phyloP scores from a whole-genome alignment of 2,113 vertebrate species.

The Heteronetta atricapilla region DNA sequence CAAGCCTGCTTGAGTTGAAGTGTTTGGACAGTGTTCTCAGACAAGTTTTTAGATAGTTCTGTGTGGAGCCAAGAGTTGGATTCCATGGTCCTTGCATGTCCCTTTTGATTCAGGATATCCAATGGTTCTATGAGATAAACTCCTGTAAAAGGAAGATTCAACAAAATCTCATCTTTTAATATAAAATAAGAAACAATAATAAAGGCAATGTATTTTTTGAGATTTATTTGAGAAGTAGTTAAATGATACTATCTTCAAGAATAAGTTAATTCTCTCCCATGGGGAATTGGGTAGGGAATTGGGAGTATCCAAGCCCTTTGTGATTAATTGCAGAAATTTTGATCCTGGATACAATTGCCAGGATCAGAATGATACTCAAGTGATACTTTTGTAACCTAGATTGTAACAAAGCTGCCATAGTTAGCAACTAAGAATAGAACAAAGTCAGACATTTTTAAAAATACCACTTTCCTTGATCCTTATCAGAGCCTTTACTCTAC shows the following conservation, averaged over 20 bases:
- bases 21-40: not conserved
- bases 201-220: not conserved
- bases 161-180: not conserved
- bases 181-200: not conserved
- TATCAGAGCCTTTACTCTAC: not conserved
- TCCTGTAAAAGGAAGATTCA: not conserved
- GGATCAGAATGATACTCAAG: not conserved
- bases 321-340: not conserved
- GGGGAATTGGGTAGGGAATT: not conserved
- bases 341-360: not conserved
- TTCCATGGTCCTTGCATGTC: not conserved
- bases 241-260: not conserved
- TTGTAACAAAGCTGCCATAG: not conserved
- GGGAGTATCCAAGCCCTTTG: not conserved
- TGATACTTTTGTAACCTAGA: not conserved
- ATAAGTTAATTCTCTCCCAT: not conserved
- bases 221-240: not conserved
- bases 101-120: not conserved
- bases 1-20: not conserved
- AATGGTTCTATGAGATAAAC: not conserved
- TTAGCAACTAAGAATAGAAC: constrained; percentile 12
- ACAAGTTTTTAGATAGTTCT: not conserved
- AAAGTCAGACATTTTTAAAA: constrained; percentile 14
- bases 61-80: not conserved
- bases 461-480: constrained; percentile 12